Percentiles rank a stretch among this genome's conserved stretches.
These are phyloP conservation scores for Lethrus apterus DNA, from an alignment of 1,140 invertebrate genomes.

Conservation along the genomic window DNA sequence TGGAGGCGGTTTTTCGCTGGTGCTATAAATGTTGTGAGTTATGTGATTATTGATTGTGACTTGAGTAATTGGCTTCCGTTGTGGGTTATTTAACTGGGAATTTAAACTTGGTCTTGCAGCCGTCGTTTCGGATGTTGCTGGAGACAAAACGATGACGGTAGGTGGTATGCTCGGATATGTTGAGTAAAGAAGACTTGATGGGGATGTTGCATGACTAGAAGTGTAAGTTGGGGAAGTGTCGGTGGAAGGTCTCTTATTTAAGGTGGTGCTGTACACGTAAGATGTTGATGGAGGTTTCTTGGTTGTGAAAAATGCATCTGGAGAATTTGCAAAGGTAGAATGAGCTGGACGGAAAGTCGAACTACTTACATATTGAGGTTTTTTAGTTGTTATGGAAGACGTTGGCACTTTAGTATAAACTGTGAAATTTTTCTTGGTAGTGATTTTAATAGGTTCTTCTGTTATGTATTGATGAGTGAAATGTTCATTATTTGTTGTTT, in stretches of 20 bases:
- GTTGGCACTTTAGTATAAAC: slow-evolving; percentile 36
- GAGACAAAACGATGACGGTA: slow-evolving; percentile 63
- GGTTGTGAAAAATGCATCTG: slow-evolving; percentile 26
- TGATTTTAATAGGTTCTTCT: too few relatives aligned
- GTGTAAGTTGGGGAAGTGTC: slow-evolving; percentile 2
- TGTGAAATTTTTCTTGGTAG: too few relatives aligned
- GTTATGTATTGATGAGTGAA: slow-evolving; percentile 18
- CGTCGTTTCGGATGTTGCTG: slow-evolving; percentile 25
- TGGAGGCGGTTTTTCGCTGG: slow-evolving; percentile 43
- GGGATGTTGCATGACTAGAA: slow-evolving; percentile 27
- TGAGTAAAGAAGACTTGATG: slow-evolving; percentile 42
- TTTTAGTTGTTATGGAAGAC: slow-evolving; percentile 18
- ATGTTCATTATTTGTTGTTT: slow-evolving; percentile 32
- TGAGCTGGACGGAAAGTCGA: slow-evolving; percentile 21
- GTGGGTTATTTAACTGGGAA: slow-evolving; percentile 35
- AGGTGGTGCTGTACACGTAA: slow-evolving; percentile 10
- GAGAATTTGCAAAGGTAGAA: slow-evolving; percentile 29
- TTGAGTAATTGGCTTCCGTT: slow-evolving; percentile 38
- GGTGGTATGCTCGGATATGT: slow-evolving; percentile 52
- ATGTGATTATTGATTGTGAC: slow-evolving; percentile 53
- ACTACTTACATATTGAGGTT: slow-evolving; percentile 25
- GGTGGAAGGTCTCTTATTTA: slow-evolving; percentile 17
- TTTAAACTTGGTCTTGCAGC: slow-evolving; percentile 22
- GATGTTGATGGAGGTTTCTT: slow-evolving; percentile 20
- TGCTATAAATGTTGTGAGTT: slow-evolving; percentile 45